Evolutionary conservation across 2,888 invertebrate genomes (phyloP), one percentile per base, ranked within the genome.

Genomic region (Zhuqinia jingwanae): DNA sequence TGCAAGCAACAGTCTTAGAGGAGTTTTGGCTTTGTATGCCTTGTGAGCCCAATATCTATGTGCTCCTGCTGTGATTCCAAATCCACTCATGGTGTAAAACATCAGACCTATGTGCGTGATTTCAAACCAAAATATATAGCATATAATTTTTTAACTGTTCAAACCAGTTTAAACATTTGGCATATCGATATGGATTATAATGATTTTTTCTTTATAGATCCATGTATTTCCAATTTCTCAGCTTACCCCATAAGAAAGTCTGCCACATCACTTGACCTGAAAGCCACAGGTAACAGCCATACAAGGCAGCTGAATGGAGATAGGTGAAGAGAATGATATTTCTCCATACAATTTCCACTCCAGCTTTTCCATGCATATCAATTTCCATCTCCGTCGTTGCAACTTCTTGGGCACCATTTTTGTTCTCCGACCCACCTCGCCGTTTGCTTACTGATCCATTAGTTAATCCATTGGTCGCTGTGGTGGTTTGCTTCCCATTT

Each of bases 51-150:
- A 99, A 42, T 98, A 94, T 91, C 99, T 94, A 93, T 99, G 99
- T 1, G 97, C 98, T 22, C 99, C 99, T 25, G 98, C 99, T n/a
- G 99, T 99, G 89, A 99, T 97, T 22, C 99, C 99, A 88, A 99
- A 93, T 10, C 97, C 98, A 15, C 96, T 95, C 90, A 95, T 92
- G 82, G 96, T 93, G 93, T 97, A 97, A 87, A 97, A 92, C 6
- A 95, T 82, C 85, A 95, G 93, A n/a, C 96, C 98, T 96, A 93
- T 6, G 8, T 36, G n/a, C n/a, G n/a, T n/a, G n/a, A n/a, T n/a
- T n/a, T n/a, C n/a, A n/a, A n/a, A n/a, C n/a, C n/a, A n/a, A n/a
- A n/a, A n/a, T n/a, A n/a, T 36, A 36, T 36, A 13, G 94, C 15
- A 88, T 82, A 73, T 13, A 53, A 20, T 30, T 36, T 50, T 30